Base-by-base conservation (phyloP, 2,797 vertebrate species). In the Myoxocephalus aenaeus region DNA sequence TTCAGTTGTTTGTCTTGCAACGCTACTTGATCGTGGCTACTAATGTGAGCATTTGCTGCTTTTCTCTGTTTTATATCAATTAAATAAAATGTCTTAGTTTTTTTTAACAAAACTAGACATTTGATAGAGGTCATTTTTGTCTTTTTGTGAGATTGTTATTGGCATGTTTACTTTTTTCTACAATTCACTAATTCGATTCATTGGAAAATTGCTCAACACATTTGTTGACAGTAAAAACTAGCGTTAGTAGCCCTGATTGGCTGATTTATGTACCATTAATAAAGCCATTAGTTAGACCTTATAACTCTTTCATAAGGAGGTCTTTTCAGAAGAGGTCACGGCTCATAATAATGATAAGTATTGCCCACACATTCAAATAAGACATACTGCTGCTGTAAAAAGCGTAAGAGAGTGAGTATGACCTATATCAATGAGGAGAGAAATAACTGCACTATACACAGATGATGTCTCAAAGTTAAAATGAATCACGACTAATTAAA, bases 401-500 rank as follows among this genome's bases (percentile, higher is more conserved):
- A 32, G 73, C 18, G 76, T 85, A 61, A 80, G 90, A 75, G 83
- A 62, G 44, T 5, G 69, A 85, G 73, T 76, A 82, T 79, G 83
- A 84, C 80, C 80, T 75, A 44, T 75, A 89, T 85, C 83, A 75
- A 12, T 67, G 76, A 75, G 69, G 71, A 78, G 63, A 61, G 48
- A 62, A 69, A 70, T 85, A 71, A 57, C 27, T 48, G 53, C 20
- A 27, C 38, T 63, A 68, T 70, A 80, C n/a, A 48, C 63, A 62
- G 38, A 73, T 20, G 62, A 81, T 71, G 79, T 80, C 74, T 75
- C 76, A 77, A 79, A 75, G 82, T 79, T 66, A 65, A 79, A 89
- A 86, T 81, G 76, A 92, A 87, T 88, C 89, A 89, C 54, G 2
- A 11, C 18, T n/a, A 6, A 36, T 13, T 75, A 79, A 65, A 62